A percentile compares a stretch with the other conserved stretches of the same genome.
phyloP scores from a whole-genome alignment of 2,113 vertebrate genomes.

The Trichechus manatus region DNA sequence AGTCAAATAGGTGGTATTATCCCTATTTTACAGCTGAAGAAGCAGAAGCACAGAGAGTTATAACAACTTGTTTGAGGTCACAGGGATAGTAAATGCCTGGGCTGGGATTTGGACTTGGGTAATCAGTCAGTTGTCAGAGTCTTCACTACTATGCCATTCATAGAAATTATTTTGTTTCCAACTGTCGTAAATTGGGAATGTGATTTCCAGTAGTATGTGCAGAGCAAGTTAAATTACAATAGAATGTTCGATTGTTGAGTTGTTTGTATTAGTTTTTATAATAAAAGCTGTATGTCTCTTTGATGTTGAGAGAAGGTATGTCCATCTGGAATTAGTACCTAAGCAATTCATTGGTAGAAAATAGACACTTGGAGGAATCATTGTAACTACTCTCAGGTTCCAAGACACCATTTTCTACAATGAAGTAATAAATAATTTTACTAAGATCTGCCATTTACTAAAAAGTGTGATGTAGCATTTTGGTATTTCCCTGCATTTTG shows the following conservation, averaged over 20 bases:
- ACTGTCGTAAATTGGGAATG: not conserved
- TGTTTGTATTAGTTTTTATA: not conserved
- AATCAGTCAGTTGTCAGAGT: not conserved
- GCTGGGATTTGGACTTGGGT: not conserved
- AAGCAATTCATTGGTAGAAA: not conserved
- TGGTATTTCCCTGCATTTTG: constrained; percentile 46
- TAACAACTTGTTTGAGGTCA: not conserved
- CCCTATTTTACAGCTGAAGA: not conserved
- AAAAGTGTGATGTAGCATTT: constrained; percentile 29
- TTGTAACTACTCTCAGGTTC: not conserved
- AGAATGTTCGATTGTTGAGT: not conserved
- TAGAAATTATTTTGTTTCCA: not conserved
- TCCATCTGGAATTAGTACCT: not conserved
- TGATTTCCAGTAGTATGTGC: not conserved
- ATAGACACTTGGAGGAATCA: constrained; percentile 7
- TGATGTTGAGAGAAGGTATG: not conserved
- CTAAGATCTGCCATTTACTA: constrained; percentile 46
- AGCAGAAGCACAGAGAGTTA: rapidly evolving
- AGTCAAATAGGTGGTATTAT: too few species aligned
- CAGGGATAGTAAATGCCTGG: not conserved
- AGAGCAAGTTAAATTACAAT: not conserved
- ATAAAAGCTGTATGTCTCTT: not conserved
- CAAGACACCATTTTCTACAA: not conserved
- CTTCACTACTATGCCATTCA: not conserved
- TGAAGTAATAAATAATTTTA: constrained; percentile 36